phyloP scores from a whole-genome alignment of 2,888 invertebrate genomes.

The Cephonodes hylas region DNA sequence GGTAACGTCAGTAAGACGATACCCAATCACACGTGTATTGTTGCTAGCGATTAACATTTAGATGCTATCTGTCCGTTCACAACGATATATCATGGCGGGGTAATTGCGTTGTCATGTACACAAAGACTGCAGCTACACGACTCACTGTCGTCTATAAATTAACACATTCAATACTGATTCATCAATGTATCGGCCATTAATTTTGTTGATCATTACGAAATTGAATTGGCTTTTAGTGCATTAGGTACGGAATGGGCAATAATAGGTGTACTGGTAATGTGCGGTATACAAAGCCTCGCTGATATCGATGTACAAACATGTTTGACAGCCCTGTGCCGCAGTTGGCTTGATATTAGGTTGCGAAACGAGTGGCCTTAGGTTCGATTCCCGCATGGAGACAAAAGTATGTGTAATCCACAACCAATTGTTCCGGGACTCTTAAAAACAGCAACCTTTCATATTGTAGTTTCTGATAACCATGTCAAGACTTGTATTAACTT shows the following conservation, averaged over 20 bases:
- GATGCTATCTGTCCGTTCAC: constrained; percentile 7
- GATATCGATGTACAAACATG: no score
- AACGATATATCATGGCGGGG: constrained; percentile 25
- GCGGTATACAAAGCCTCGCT: no score
- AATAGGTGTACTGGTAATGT: not conserved
- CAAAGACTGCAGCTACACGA: constrained; percentile 33
- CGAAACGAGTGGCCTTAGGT: no score
- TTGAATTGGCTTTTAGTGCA: not conserved
- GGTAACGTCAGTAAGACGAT: constrained; percentile 16
- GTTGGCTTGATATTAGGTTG: no score
- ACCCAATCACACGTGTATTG: constrained; percentile 18
- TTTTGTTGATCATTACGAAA: not conserved
- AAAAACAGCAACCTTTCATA: no score
- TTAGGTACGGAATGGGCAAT: not conserved
- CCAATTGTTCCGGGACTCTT: no score
- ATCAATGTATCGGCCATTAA: constrained; percentile 26
- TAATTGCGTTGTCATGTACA: constrained; percentile 46
- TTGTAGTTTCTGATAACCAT: no score
- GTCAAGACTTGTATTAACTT: no score
- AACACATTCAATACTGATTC: constrained; percentile 32
- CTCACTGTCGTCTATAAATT: constrained; percentile 31
- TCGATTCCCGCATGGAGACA: no score
- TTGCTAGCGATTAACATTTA: constrained; percentile 9
- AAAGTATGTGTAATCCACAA: no score
- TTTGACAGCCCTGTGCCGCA: no score